These are phyloP conservation scores for Ifrita kowaldi DNA, from an alignment of 2,113 vertebrate genomes.

Conservation along the genomic window DNA sequence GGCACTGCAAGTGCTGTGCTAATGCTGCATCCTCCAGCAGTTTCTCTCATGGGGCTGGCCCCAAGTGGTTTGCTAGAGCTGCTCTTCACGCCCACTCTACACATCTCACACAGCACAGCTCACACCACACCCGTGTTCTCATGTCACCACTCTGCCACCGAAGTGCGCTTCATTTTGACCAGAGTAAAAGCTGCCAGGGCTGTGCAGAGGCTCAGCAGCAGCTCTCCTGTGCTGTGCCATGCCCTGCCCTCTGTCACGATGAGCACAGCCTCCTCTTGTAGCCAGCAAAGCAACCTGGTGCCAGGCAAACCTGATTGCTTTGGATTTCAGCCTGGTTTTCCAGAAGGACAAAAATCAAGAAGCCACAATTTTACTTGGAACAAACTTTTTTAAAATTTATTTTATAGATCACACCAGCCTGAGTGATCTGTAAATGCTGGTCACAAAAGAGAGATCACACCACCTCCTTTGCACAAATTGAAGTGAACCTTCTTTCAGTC, in stretches of 20 bases:
- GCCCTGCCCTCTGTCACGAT: not conserved
- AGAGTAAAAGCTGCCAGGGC: not conserved
- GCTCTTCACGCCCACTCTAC: not conserved
- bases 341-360: not conserved
- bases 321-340: not conserved
- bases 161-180: not conserved
- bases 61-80: not conserved
- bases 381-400: conserved; percentile 69
- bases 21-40: not conserved
- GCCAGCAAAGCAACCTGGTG: not conserved
- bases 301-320: not conserved
- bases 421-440: conserved; percentile 61
- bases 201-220: not conserved
- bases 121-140: accelerated
- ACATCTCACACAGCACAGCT: not conserved
- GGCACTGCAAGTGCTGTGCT: not conserved
- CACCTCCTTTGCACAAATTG: conserved; percentile 9
- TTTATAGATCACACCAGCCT: conserved; percentile 67
- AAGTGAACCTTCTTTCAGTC: conserved; percentile 41
- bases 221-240: accelerated
- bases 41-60: accelerated
- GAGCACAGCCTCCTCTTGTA: accelerated
- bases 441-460: conserved; percentile 61
- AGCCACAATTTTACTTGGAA: conserved; percentile 38
- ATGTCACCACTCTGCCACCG: accelerated